Conservation (phyloP, 92 coral and sea anemone genomes). For the Epizoanthus stellaris region DNA sequence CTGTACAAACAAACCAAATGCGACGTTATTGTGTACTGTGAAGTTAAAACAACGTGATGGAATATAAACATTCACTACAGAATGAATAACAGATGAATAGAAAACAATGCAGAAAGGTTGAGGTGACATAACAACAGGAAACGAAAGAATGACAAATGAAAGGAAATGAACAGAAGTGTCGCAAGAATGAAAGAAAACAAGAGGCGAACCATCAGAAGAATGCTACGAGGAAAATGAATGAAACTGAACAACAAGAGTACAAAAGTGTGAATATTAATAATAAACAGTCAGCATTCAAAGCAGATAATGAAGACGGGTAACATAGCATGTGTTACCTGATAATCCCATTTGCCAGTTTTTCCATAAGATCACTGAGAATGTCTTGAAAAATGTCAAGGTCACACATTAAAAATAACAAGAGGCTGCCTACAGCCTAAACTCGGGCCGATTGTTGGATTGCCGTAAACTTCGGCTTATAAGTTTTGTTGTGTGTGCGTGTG, state of each 20-base stretch:
- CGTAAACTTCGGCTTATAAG: no score
- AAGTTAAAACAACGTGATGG: background rate
- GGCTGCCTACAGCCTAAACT: no score
- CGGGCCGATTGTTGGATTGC: no score
- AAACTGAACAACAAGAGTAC: no score
- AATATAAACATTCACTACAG: background rate
- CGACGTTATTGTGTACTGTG: background rate
- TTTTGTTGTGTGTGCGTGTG: no score
- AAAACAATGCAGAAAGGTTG: background rate
- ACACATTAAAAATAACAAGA: background rate
- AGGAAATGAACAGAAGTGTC: background rate
- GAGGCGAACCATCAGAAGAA: no score
- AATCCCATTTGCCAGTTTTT: slow-evolving; percentile 78
- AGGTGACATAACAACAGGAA: background rate
- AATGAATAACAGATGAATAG: background rate
- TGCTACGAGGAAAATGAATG: no score
- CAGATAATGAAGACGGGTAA: no score
- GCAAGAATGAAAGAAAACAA: no score
- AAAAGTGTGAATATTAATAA: no score
- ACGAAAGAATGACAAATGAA: background rate
- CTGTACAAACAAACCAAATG: slow-evolving; percentile 48
- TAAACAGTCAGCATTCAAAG: no score
- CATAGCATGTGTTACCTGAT: slow-evolving; percentile 67
- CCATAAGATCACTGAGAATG: slow-evolving; percentile 89
- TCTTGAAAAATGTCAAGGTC: slow-evolving; percentile 51